phyloP scores from a whole-genome alignment of 2,113 vertebrate genomes.

The Dermatemys mawii region DNA sequence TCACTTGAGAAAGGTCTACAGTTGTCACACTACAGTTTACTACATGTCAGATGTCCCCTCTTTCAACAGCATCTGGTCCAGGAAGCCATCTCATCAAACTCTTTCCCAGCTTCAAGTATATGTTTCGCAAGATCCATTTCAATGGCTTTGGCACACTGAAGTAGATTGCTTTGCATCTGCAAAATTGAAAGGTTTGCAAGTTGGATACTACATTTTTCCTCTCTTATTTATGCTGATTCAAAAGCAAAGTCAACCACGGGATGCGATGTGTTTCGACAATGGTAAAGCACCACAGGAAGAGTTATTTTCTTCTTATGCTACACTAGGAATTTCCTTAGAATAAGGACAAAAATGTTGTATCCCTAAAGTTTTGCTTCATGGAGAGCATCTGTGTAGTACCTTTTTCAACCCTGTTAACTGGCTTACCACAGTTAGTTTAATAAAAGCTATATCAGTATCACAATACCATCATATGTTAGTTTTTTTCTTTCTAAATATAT shows the following conservation, averaged over 20 bases:
- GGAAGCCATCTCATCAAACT: not conserved
- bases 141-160: not conserved
- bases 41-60: no score
- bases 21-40: no score
- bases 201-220: not conserved
- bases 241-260: not conserved
- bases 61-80: no score
- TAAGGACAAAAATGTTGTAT: not conserved
- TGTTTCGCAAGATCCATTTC: not conserved
- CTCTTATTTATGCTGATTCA: not conserved
- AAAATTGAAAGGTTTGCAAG: not conserved
- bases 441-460: no score
- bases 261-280: fast-evolving
- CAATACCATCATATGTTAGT: no score
- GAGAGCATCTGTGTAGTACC: not conserved
- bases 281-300: not conserved
- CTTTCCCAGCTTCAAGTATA: no score
- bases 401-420: not conserved
- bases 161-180: not conserved
- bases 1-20: no score
- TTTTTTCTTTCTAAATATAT: not conserved
- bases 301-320: not conserved
- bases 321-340: not conserved
- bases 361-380: not conserved
- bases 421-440: not conserved